phyloP scores from a whole-genome alignment of 2,888 invertebrate species.

The Phania funesta region DNA sequence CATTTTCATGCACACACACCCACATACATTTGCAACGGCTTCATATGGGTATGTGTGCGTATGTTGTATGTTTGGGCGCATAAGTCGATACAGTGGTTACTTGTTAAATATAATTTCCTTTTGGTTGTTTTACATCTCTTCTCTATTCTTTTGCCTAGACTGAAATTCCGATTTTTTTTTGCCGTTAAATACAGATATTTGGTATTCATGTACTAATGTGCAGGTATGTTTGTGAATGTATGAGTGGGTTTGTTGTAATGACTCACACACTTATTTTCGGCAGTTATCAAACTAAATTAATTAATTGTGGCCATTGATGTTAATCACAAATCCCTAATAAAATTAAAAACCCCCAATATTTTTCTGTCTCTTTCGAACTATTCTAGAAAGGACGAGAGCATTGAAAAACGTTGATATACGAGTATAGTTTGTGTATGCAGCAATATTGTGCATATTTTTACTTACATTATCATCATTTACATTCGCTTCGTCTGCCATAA shows the following conservation, averaged over 20 bases:
- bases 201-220: conserved; percentile 38
- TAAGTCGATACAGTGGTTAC: conserved; percentile 39
- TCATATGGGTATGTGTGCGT: background rate
- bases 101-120: conserved; percentile 27
- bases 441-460: conserved; percentile 35
- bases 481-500: conserved; percentile 26
- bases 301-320: conserved; percentile 35
- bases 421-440: background rate
- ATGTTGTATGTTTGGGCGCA: background rate
- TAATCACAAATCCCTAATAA: conserved; percentile 37
- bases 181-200: conserved; percentile 23
- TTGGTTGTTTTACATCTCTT: background rate
- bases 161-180: conserved; percentile 65
- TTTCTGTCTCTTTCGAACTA: conserved; percentile 21
- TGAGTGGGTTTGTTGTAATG: conserved; percentile 24
- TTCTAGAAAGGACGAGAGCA: background rate
- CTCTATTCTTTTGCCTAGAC: conserved; percentile 32
- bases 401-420: background rate
- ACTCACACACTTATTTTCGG: conserved; percentile 58
- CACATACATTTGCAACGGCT: background rate
- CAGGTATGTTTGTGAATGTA: conserved; percentile 37
- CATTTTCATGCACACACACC: background rate
- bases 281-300: conserved; percentile 34
- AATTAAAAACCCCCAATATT: background rate
- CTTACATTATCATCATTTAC: conserved; percentile 34